These are phyloP conservation scores for Kudoa iwatai DNA, from an alignment of 30 jellyfish, hydroid and myxozoan species.

Conservation along the genomic window DNA sequence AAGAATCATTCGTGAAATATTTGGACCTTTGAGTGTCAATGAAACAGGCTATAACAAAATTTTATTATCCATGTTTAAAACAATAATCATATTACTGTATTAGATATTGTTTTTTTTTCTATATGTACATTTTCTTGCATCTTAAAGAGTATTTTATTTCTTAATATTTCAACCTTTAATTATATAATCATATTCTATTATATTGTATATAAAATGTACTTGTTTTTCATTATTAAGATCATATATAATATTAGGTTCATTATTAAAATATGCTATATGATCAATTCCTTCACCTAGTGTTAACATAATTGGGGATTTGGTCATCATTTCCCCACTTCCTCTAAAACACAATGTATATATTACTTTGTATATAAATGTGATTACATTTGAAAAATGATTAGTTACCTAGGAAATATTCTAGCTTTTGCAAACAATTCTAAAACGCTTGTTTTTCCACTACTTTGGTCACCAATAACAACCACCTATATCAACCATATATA, in stretches of 20 bases:
- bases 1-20: conserved; percentile 73
- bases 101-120: too few species aligned
- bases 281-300: conserved; percentile 60
- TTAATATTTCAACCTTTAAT: too few species aligned
- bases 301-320: conserved; percentile 80
- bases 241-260: conserved; percentile 7
- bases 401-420: conserved; percentile 43
- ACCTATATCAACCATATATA: too few species aligned
- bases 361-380: too few species aligned
- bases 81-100: neutral
- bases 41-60: conserved; percentile 11
- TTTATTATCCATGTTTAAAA: neutral
- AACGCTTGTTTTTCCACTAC: conserved; percentile 95
- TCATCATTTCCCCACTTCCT: conserved; percentile 93
- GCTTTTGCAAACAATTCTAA: conserved; percentile 84
- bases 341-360: conserved; percentile 2
- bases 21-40: conserved; percentile 70
- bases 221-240: conserved; percentile 18
- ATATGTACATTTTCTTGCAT: too few species aligned
- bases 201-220: neutral
- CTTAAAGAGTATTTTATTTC: too few species aligned
- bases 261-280: conserved; percentile 54
- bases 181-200: too few species aligned
- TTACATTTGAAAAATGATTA: too few species aligned
- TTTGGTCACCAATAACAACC: conserved; percentile 84